Evolutionary conservation across 2,113 vertebrate species (phyloP).

Genomic region (Corydoras maculifer): DNA sequence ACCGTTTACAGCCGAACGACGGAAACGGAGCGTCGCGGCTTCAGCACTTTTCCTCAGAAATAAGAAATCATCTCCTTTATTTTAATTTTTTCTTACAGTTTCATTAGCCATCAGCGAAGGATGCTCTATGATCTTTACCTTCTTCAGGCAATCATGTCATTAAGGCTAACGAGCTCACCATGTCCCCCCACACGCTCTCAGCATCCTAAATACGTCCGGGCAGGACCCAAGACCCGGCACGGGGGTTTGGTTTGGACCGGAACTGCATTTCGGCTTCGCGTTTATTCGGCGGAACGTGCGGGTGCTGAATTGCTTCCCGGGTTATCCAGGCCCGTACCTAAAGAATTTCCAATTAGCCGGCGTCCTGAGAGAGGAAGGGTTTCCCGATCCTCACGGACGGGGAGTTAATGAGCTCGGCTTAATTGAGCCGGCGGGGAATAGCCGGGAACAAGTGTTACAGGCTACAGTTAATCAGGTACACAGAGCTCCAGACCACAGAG

Average conservation of each 20-base stretch:
- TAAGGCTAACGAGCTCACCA: slow-evolving; percentile 8
- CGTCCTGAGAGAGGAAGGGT: slow-evolving; percentile 57
- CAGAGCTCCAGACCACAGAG: slow-evolving; percentile 36
- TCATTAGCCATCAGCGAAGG: no score
- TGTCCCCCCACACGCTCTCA: background rate
- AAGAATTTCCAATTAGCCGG: slow-evolving; percentile 60
- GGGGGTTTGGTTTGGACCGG: background rate
- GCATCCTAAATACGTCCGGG: background rate
- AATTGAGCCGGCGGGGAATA: slow-evolving; percentile 58
- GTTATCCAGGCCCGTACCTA: slow-evolving; percentile 33
- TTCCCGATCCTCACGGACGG: slow-evolving; percentile 46
- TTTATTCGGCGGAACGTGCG: background rate
- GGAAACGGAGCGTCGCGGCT: no score
- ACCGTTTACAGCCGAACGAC: no score
- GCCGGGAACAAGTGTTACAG: slow-evolving; percentile 39
- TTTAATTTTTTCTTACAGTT: no score
- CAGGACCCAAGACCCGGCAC: background rate
- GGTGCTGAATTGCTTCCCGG: slow-evolving; percentile 16
- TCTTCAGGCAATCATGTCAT: slow-evolving; percentile 9
- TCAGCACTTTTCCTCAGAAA: no score
- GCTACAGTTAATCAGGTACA: slow-evolving; percentile 51
- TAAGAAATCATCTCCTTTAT: no score
- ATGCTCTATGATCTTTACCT: background rate
- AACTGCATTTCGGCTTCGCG: no score
- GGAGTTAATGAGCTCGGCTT: slow-evolving; percentile 58